Base-by-base conservation (phyloP, 2,797 vertebrate species). In the Gallirallus australis region DNA sequence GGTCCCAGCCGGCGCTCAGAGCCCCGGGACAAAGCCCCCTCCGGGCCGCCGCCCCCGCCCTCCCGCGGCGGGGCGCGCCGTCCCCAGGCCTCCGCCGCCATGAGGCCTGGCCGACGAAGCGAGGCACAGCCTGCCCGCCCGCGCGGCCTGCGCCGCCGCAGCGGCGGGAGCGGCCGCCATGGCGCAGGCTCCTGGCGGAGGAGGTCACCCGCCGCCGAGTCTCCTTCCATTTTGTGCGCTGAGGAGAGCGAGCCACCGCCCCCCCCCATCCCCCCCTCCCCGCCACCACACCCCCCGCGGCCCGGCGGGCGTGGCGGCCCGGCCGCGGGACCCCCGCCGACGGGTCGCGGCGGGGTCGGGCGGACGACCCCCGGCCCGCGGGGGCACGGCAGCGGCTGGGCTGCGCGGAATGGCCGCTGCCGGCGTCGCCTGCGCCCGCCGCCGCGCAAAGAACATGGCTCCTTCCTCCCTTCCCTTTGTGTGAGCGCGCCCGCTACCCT, bases 391-490 rank as follows among this genome's bases (percentile, higher is more conserved):
- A 48, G 64, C 37, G 37, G 42, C 57, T 76, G 40, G 69, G 66
- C 53, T 30, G 76, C 61, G 73, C 68, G 70, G 60, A 61, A 69
- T 84, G 64, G 76, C 78, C 82, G 83, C 87, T 73, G 40, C 27
- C 71, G 47, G 87, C 92, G 91, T 93, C 87, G 91, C 61, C 90
- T 47, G 70, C 82, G 60, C 86, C 93, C 91, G 96, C 95, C 93
- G 94, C 95, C 94, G 90, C 93, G 93, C 79, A 90, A 86, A 93
- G 96, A 99, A 99, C 98, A 99, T 99, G 99, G 99, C 99, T 99
- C 98, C 99, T 99, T 99, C 97, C 98, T 99, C 98, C 98, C 99
- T 99, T 95, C 89, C 98, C 98, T 99, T 98, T 99, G 99, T 99
- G 99, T 99, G 89, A 92, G 94, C 83, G 93, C 90, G 93, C 92